A percentile compares a stretch with the other conserved stretches of the same genome.
These are phyloP conservation scores for Asobara japonica DNA, from an alignment of 1,140 invertebrate genomes.

Conservation along the genomic window DNA sequence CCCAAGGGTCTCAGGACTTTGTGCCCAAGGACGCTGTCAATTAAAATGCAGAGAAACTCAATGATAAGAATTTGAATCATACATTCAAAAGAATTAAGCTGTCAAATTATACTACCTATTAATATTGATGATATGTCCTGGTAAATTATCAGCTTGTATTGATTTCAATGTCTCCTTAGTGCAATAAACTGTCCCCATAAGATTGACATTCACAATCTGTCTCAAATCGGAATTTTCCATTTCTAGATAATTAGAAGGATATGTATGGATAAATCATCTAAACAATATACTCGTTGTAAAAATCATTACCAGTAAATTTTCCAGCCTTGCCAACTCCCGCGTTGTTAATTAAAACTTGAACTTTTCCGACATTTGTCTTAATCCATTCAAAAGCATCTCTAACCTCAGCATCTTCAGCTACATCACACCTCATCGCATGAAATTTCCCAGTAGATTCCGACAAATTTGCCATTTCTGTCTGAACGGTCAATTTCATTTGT, in stretches of 20 bases:
- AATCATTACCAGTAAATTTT: constrained; percentile 15
- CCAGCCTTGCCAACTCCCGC: constrained; percentile 49
- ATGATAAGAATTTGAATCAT: no score
- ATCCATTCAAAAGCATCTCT: constrained; percentile 61
- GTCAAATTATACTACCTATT: constrained; percentile 7
- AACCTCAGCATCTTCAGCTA: constrained; percentile 65
- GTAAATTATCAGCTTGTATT: constrained; percentile 69
- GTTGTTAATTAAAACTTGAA: constrained; percentile 67
- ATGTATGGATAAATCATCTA: no score
- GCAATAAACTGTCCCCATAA: constrained; percentile 69
- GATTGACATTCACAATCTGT: constrained; percentile 61
- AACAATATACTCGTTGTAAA: no score
- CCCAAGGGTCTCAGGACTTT: constrained; percentile 41
- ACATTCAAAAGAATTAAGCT: no score
- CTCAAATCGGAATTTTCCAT: constrained; percentile 8
- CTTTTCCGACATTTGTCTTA: constrained; percentile 55
- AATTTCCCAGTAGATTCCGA: constrained; percentile 47
- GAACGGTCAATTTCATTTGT: no score
- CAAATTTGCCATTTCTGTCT: background rate
- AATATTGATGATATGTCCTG: constrained; percentile 72
- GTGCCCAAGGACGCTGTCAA: constrained; percentile 63
- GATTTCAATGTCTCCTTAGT: constrained; percentile 68
- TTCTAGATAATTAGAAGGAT: no score
- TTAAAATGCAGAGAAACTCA: no score
- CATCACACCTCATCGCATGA: constrained; percentile 62